Evolutionary conservation across 2,797 vertebrate species (phyloP).

Genomic region (Chaetodon trifasciatus): DNA sequence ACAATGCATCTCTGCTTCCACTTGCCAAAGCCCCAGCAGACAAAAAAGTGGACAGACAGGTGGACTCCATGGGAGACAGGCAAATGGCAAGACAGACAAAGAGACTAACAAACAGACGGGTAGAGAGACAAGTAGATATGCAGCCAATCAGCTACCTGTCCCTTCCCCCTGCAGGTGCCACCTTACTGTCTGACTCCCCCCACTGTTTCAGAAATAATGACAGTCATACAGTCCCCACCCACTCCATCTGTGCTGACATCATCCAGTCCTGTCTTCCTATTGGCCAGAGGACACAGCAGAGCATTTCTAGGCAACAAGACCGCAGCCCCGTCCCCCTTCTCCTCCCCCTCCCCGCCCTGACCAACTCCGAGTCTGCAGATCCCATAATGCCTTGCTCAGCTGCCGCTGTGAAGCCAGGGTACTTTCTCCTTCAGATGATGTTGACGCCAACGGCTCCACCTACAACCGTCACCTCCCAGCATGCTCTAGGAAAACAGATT

Average conservation of each 20-base stretch:
- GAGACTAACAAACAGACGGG: slow-evolving; percentile 27
- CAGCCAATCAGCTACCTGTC: slow-evolving; percentile 41
- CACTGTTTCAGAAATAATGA: too few relatives aligned
- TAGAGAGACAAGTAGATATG: slow-evolving; percentile 15
- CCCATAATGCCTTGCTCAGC: slow-evolving; percentile 25
- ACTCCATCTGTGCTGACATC: background rate
- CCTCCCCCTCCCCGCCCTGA: background rate
- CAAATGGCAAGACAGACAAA: slow-evolving; percentile 9
- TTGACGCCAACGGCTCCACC: slow-evolving; percentile 44
- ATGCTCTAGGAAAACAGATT: slow-evolving; percentile 1
- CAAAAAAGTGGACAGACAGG: slow-evolving; percentile 27
- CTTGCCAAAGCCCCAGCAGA: slow-evolving; percentile 79
- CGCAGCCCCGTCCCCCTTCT: background rate
- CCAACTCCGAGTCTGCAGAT: slow-evolving; percentile 9
- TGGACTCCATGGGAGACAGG: slow-evolving; percentile 6
- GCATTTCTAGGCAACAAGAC: background rate
- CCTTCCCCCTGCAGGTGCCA: slow-evolving; percentile 11
- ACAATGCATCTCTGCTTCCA: slow-evolving; percentile 74
- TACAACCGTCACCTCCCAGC: slow-evolving; percentile 21
- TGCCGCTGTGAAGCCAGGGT: slow-evolving; percentile 16
- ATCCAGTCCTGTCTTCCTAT: slow-evolving; percentile 36
- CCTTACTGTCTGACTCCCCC: background rate
- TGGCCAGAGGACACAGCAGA: slow-evolving; percentile 24
- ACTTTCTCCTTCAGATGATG: slow-evolving; percentile 61
- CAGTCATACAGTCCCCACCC: slow-evolving; percentile 38